Percentiles rank a stretch among this genome's conserved stretches.
phyloP scores from a whole-genome alignment of 92 coral and sea anemone genomes.

The Palythoa caribaeorum region DNA sequence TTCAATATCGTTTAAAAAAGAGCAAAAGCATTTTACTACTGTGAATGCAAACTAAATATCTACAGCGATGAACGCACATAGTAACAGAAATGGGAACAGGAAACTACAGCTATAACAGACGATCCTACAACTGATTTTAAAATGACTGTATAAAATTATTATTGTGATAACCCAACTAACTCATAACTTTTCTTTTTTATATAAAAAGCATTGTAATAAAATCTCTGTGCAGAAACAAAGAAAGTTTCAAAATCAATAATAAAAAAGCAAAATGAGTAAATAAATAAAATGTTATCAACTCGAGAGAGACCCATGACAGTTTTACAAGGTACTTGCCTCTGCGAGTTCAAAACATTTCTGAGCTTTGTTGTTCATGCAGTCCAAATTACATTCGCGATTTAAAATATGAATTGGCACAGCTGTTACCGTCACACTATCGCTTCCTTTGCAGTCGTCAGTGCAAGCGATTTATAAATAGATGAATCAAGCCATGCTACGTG shows the following conservation, averaged over 20 bases:
- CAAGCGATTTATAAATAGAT: not conserved
- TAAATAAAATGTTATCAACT: not conserved
- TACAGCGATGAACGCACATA: not conserved
- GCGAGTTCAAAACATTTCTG: not conserved
- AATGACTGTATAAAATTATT: too few relatives aligned
- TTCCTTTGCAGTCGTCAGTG: not conserved
- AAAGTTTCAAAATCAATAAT: not conserved
- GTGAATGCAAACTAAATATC: not conserved
- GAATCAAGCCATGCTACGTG: not conserved
- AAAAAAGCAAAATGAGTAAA: not conserved
- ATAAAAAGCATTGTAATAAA: too few relatives aligned
- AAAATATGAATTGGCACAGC: not conserved
- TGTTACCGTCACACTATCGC: not conserved
- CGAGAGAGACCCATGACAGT: not conserved
- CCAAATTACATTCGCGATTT: not conserved
- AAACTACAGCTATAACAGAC: too few relatives aligned
- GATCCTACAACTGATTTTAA: too few relatives aligned
- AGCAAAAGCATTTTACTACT: not conserved
- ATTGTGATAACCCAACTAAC: too few relatives aligned
- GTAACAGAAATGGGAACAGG: too few relatives aligned
- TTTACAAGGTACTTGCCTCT: not conserved
- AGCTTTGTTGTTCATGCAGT: not conserved
- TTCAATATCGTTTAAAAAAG: not conserved
- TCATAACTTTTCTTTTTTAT: too few relatives aligned
- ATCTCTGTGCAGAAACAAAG: too few relatives aligned